phyloP scores from a whole-genome alignment of 2,113 vertebrate genomes.

The Apodemus sylvaticus region DNA sequence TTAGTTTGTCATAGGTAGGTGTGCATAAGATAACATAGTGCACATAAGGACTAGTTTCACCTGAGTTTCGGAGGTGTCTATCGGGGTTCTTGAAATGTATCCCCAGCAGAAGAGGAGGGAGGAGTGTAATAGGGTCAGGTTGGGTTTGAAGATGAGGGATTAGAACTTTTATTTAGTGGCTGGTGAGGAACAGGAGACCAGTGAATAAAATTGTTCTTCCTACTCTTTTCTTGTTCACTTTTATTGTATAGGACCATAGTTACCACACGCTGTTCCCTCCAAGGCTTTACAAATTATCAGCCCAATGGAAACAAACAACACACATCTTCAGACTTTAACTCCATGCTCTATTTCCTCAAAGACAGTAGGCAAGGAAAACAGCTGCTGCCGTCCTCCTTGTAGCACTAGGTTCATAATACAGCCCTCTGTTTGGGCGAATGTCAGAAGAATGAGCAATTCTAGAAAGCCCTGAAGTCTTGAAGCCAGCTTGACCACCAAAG shows the following conservation, averaged over 20 bases:
- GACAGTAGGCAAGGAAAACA: not conserved
- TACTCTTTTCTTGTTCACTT: not conserved
- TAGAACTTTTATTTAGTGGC: not conserved
- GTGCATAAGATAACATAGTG: not conserved
- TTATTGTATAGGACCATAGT: not conserved
- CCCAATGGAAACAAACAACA: not conserved
- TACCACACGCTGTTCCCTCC: not conserved
- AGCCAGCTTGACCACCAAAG: conserved; percentile 1
- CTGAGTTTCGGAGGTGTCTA: not conserved
- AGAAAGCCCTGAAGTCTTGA: conserved; percentile 27
- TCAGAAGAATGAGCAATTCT: conserved; percentile 46
- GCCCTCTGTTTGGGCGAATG: not conserved
- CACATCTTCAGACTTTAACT: conserved; percentile 24
- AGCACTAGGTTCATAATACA: not conserved
- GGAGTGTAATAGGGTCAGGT: not conserved
- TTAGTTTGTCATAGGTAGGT: not conserved
- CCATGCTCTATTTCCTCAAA: conserved; percentile 37
- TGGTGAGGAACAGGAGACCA: not conserved
- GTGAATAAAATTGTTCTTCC: not conserved
- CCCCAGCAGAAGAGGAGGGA: not conserved
- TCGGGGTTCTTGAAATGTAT: not conserved
- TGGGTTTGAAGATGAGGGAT: not conserved
- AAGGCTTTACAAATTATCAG: not conserved
- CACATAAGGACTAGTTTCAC: not conserved
- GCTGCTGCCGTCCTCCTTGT: not conserved